phyloP scores from a whole-genome alignment of 2,113 vertebrate genomes.

The Anhinga anhinga region DNA sequence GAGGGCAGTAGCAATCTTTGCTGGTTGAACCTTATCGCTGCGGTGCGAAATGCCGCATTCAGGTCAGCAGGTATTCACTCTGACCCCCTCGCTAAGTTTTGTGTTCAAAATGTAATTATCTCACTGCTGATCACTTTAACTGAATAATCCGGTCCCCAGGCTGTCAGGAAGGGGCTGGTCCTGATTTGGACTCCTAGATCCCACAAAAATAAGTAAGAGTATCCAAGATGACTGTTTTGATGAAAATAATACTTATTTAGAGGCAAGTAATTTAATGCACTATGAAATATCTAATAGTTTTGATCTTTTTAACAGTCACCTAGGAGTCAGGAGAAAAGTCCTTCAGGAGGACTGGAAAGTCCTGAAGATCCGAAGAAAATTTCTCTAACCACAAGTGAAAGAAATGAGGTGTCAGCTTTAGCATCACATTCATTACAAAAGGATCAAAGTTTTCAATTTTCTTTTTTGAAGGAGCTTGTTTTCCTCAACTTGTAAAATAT shows the following conservation, averaged over 20 bases:
- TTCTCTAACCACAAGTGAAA: background rate
- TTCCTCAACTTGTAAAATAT: background rate
- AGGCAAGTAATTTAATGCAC: background rate
- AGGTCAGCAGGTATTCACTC: background rate
- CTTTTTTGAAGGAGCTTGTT: background rate
- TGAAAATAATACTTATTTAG: background rate
- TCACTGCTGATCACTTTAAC: background rate
- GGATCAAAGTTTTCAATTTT: background rate
- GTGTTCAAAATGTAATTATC: background rate
- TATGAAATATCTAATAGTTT: background rate
- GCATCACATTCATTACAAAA: background rate
- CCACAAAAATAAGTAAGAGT: background rate
- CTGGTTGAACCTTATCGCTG: background rate
- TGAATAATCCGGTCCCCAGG: background rate
- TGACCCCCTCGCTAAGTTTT: background rate
- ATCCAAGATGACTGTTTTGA: background rate
- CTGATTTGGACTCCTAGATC: background rate
- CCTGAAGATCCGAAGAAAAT: background rate
- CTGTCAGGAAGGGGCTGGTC: background rate
- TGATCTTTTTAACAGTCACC: background rate
- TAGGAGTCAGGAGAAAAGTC: background rate
- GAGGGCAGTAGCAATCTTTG: conserved; percentile 47
- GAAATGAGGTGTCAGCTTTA: background rate
- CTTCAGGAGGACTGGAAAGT: background rate
- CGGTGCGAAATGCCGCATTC: background rate